Conservation (phyloP, 2,888 invertebrate species). For the Trichogramma dendrolimi region DNA sequence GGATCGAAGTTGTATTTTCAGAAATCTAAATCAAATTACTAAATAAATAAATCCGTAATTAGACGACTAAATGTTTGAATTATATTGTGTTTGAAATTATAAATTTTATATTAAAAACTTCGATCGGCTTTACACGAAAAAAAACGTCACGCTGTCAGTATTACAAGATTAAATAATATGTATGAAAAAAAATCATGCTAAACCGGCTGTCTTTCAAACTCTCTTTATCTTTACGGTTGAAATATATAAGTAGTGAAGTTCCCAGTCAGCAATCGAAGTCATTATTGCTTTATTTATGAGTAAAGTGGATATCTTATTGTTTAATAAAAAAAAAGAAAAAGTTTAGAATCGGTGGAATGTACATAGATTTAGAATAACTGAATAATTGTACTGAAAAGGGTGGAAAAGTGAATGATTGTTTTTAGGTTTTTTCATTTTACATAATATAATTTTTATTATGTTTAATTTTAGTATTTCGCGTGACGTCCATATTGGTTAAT, state of each 20-base stretch:
- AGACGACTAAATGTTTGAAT: no score
- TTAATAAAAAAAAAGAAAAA: no score
- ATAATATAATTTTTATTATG: constrained; percentile 5
- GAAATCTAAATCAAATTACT: neutral
- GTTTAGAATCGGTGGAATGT: constrained; percentile 16
- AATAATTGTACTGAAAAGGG: neutral
- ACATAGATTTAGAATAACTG: constrained; percentile 19
- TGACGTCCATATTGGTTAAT: constrained; percentile 10
- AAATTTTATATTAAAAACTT: no score
- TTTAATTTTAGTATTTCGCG: constrained; percentile 23
- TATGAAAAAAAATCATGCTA: constrained; percentile 7
- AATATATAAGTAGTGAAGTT: constrained; percentile 37
- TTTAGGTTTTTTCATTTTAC: constrained; percentile 16
- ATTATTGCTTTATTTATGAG: constrained; percentile 28
- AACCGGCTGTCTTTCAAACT: constrained; percentile 49
- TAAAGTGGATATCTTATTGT: constrained; percentile 16
- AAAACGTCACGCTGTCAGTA: no score
- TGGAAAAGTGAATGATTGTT: constrained; percentile 20
- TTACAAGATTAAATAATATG: no score
- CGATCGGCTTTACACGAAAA: no score
- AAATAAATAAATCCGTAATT: no score
- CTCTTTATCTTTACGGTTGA: constrained; percentile 34
- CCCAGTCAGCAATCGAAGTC: constrained; percentile 32
- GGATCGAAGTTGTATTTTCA: neutral
- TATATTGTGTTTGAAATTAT: no score